Evolutionary conservation across 2,797 vertebrate genomes (phyloP), one percentile per base, ranked within the genome.

Genomic region (Spinibarbus caldwelli): DNA sequence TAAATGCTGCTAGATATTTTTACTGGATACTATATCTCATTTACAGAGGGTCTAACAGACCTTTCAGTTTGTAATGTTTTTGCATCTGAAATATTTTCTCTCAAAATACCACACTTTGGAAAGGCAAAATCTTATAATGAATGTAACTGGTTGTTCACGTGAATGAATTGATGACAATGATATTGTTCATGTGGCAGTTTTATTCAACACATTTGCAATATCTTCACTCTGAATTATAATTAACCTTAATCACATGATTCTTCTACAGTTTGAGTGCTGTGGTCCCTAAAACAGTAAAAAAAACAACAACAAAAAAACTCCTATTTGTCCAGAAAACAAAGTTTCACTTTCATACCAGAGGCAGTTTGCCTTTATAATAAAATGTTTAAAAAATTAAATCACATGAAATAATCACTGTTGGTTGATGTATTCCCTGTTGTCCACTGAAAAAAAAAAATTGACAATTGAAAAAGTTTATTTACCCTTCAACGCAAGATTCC

Each of bases 201-300:
- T 86, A 82, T 87, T 86, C 43, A 36, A 75, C 41, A 86, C 45
- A 59, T 77, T 76, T 75, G 36, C 59, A 82, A 68, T 36, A 59
- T 36, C 34, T 26, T 89, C 11, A 45, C 29, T 34, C 17, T 66
- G 21, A 73, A 78, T 29, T 45, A 66, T 11, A 82, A 47, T 57
- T 23, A 80, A 62, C 80, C 21, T 76, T 68, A 67, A 76, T 71
- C 49, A 70, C 47, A 80, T 45, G 21, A 19, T 59, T 68, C 76
- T 15, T 78, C 23, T 36, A 70, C 34, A 76, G 45, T 76, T n/a
- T 52, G 49, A 23, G 62, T 76, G 66, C 41, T 78, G 57, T 52
- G 41, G 41, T 77, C 21, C 12, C 9, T 57, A 38, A 76, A 54
- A 75, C 0, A 41, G 23, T 14, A 26, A 38, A 41, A 21, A 12